Evolutionary conservation across 2,113 vertebrate species (phyloP).

Genomic region (Equus quagga): DNA sequence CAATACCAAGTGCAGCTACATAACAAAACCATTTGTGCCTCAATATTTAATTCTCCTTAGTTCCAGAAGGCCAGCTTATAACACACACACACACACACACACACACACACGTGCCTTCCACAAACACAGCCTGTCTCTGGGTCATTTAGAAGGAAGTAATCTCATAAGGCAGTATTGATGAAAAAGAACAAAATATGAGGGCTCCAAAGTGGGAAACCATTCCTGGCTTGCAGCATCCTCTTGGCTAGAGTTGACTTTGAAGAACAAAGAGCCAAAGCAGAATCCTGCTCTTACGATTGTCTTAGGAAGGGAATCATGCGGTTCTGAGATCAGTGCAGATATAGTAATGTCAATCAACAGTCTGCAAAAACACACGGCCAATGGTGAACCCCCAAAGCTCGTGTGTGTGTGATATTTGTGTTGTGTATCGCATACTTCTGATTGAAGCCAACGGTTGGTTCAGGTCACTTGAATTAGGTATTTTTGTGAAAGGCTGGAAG

Average conservation of each 20-base stretch:
- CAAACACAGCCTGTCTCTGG: not conserved
- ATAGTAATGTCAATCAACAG: not conserved
- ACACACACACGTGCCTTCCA: not conserved
- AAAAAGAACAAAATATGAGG: slow-evolving; percentile 23
- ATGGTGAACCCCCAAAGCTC: not conserved
- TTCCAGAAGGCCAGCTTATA: not conserved
- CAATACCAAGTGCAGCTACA: not conserved
- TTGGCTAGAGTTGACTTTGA: not conserved
- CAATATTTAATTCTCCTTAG: not conserved
- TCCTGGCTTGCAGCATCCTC: not conserved
- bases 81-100: not conserved
- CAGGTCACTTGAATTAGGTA: not conserved
- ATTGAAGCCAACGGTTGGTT: not conserved
- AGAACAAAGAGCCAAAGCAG: not conserved
- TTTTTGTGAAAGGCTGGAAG: not conserved
- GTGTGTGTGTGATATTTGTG: no score
- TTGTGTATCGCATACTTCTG: not conserved
- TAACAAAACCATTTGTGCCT: slow-evolving; percentile 32
- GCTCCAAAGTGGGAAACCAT: not conserved
- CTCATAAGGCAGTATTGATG: not conserved
- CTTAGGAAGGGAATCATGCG: not conserved
- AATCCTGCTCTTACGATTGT: not conserved
- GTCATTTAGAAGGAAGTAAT: slow-evolving; percentile 29
- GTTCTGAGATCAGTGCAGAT: not conserved
- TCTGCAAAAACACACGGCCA: not conserved